These are phyloP conservation scores for Psammodynastes pulverulentus DNA, from an alignment of 2,113 vertebrate genomes.

Conservation along the genomic window DNA sequence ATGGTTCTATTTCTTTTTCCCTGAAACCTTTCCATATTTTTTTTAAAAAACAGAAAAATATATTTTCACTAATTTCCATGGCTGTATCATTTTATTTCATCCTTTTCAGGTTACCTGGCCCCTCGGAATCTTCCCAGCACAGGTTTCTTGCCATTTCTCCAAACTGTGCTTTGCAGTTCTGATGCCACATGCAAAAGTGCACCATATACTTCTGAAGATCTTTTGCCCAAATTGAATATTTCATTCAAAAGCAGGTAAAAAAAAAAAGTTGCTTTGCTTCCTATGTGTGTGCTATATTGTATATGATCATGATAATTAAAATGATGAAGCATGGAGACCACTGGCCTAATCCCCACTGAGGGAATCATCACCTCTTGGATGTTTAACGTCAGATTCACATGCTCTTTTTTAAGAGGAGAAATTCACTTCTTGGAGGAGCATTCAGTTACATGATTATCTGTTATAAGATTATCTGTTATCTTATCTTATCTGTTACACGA, in stretches of 20 bases:
- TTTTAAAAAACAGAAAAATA: not conserved
- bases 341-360: not conserved
- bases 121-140: constrained; percentile 91
- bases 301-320: not conserved
- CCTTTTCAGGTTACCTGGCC: constrained; percentile 81
- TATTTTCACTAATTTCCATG: not conserved
- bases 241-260: constrained; percentile 58
- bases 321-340: not conserved
- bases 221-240: constrained; percentile 63
- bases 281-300: not conserved
- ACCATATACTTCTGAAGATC: constrained; percentile 67
- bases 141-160: constrained; percentile 91
- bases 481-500: too few species aligned
- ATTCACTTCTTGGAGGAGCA: not conserved
- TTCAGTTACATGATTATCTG: not conserved
- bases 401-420: not conserved
- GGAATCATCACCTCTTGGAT: too few species aligned
- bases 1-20: not conserved
- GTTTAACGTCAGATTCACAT: not conserved
- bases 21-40: not conserved
- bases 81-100: not conserved
- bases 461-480: too few species aligned
- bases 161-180: constrained; percentile 87
- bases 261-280: constrained; percentile 7
- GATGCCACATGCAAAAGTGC: constrained; percentile 82